phyloP scores from a whole-genome alignment of 2,888 invertebrate genomes.

The Sericinus montela region DNA sequence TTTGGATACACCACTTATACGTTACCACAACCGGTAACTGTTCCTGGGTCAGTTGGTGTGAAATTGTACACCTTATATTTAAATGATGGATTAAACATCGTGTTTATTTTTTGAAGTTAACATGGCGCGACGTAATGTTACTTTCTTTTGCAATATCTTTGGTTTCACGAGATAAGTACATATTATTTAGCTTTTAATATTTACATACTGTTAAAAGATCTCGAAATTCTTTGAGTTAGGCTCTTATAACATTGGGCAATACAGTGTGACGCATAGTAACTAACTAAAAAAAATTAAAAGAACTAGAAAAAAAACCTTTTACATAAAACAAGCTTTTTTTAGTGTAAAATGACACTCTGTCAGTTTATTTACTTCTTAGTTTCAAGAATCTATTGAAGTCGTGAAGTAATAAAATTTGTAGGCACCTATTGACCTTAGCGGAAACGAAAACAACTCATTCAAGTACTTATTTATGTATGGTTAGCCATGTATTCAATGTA shows the following conservation, averaged over 20 bases:
- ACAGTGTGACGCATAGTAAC: too few relatives aligned
- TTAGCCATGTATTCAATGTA: not conserved
- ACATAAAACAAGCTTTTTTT: too few relatives aligned
- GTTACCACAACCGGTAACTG: slow-evolving; percentile 18
- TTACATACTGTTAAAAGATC: not conserved
- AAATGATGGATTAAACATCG: slow-evolving; percentile 21
- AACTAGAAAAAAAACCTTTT: too few relatives aligned
- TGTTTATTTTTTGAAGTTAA: slow-evolving; percentile 18
- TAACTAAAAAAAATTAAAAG: too few relatives aligned
- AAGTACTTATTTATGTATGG: slow-evolving; percentile 9
- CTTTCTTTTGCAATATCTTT: slow-evolving; percentile 17
- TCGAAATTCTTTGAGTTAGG: too few relatives aligned
- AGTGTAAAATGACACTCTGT: too few relatives aligned
- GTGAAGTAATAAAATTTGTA: too few relatives aligned
- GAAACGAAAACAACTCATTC: not conserved
- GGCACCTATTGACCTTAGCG: too few relatives aligned
- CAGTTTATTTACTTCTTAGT: too few relatives aligned
- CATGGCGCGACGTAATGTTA: slow-evolving; percentile 12
- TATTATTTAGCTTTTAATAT: too few relatives aligned
- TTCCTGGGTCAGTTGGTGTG: slow-evolving; percentile 19
- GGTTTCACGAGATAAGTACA: slow-evolving; percentile 5
- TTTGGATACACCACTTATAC: slow-evolving; percentile 2
- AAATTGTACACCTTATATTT: slow-evolving; percentile 22
- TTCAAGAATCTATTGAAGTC: too few relatives aligned
- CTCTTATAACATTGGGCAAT: too few relatives aligned